Conservation (phyloP, 2,797 vertebrate species). For the Poecilia gillii region DNA sequence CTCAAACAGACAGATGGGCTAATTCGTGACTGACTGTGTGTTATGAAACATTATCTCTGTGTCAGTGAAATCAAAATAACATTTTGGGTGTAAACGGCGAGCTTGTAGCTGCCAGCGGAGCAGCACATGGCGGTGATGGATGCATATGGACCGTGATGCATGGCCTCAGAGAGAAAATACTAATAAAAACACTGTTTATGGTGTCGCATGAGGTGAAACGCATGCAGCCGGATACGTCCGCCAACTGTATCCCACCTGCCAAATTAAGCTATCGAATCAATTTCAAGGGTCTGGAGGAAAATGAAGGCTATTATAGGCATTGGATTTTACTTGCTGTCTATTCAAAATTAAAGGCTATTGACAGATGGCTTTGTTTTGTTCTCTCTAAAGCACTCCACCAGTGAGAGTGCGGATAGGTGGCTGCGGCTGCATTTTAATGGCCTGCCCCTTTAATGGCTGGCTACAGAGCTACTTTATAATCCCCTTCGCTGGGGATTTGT, state of each 20-base stretch:
- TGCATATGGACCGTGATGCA: slow-evolving; percentile 57
- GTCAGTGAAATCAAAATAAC: slow-evolving; percentile 79
- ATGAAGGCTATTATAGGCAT: slow-evolving; percentile 62
- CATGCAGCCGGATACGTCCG: slow-evolving; percentile 36
- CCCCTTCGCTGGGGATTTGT: slow-evolving; percentile 62
- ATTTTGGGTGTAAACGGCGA: slow-evolving; percentile 68
- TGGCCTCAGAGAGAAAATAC: slow-evolving; percentile 21
- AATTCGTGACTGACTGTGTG: slow-evolving; percentile 77
- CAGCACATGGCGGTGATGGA: slow-evolving; percentile 60
- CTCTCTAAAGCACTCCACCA: slow-evolving; percentile 51
- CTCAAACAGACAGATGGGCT: slow-evolving; percentile 79
- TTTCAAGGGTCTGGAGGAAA: slow-evolving; percentile 70
- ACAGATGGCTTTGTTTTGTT: slow-evolving; percentile 71
- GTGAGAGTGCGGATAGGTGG: slow-evolving; percentile 56
- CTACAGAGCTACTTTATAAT: slow-evolving; percentile 62
- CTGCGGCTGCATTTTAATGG: slow-evolving; percentile 63
- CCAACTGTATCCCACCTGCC: slow-evolving; percentile 58
- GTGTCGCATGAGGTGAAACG: slow-evolving; percentile 53
- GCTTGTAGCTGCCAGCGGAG: slow-evolving; percentile 55
- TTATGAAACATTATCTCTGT: slow-evolving; percentile 80
- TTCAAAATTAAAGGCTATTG: slow-evolving; percentile 75
- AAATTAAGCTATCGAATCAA: slow-evolving; percentile 72
- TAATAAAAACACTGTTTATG: slow-evolving; percentile 35
- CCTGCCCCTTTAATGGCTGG: slow-evolving; percentile 62
- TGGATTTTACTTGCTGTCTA: slow-evolving; percentile 67